Percentiles rank a stretch among this genome's conserved stretches.
phyloP scores from a whole-genome alignment of 2,113 vertebrate genomes.

The Limanda limanda region DNA sequence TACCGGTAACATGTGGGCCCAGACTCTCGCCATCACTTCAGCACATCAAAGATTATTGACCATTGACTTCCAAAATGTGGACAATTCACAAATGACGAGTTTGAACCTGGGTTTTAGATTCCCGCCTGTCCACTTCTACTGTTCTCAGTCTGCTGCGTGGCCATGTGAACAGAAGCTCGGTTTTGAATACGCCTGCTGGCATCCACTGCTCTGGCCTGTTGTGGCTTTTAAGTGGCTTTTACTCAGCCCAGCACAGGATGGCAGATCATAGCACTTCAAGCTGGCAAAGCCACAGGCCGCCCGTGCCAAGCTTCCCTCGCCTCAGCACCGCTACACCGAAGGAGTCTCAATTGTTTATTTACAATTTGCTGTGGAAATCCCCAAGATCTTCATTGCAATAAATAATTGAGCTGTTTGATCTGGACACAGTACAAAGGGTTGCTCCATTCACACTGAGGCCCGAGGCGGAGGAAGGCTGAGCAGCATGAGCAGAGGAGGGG shows the following conservation, averaged over 20 bases:
- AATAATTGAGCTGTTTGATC: conserved; percentile 83
- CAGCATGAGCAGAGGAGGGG: conserved; percentile 55
- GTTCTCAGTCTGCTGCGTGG: conserved; percentile 32
- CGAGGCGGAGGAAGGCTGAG: conserved; percentile 71
- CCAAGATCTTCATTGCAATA: conserved; percentile 69
- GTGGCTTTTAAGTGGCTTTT: conserved; percentile 66
- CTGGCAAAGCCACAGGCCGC: conserved; percentile 56
- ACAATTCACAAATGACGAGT: conserved; percentile 36
- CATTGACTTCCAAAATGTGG: conserved; percentile 47
- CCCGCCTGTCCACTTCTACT: conserved; percentile 1
- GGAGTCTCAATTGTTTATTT: conserved; percentile 79
- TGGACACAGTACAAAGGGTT: conserved; percentile 81
- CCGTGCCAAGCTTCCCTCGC: conserved; percentile 58
- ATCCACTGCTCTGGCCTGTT: conserved; percentile 40
- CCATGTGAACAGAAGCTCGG: conserved; percentile 50
- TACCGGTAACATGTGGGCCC: conserved; percentile 55
- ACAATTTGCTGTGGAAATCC: conserved; percentile 81
- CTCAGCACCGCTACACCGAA: conserved; percentile 40
- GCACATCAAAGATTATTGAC: conserved; percentile 74
- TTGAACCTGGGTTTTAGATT: conserved; percentile 36
- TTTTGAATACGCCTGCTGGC: conserved; percentile 54
- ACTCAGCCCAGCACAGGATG: conserved; percentile 61
- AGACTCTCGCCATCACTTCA: conserved; percentile 40
- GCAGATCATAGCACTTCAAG: conserved; percentile 57
- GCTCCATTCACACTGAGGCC: conserved; percentile 53